Evolutionary conservation across 2,888 invertebrate species (phyloP).

Genomic region (Tricholauxania praeusta): DNA sequence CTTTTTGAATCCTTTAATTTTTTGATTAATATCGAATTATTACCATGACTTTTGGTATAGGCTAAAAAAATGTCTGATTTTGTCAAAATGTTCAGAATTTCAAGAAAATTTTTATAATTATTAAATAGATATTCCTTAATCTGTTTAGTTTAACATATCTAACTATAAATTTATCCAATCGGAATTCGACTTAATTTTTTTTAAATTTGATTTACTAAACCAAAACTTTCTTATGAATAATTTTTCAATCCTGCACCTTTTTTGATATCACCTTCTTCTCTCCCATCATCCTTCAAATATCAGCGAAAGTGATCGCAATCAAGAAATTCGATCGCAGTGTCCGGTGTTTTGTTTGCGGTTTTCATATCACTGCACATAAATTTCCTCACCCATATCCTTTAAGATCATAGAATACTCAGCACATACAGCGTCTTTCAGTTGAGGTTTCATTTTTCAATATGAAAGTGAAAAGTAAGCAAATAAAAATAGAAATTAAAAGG

Average conservation of each 20-base stretch:
- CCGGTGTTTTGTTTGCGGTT: slow-evolving; percentile 57
- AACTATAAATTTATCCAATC: too few relatives aligned
- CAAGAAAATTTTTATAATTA: too few relatives aligned
- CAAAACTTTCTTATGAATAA: too few relatives aligned
- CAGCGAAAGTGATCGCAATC: slow-evolving; percentile 44
- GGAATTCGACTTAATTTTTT: too few relatives aligned
- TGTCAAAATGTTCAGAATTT: too few relatives aligned
- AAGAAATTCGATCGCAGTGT: slow-evolving; percentile 60
- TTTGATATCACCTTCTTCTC: neutral
- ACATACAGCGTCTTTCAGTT: slow-evolving; percentile 11
- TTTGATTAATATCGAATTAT: too few relatives aligned
- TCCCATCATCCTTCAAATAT: neutral
- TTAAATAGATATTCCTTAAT: too few relatives aligned
- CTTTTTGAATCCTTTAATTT: too few relatives aligned
- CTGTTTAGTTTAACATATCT: too few relatives aligned
- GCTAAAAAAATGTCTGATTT: too few relatives aligned
- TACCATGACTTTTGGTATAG: too few relatives aligned
- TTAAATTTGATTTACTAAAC: too few relatives aligned
- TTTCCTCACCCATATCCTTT: neutral
- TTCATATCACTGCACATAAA: neutral
- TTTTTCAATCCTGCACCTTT: neutral
- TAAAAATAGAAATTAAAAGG: slow-evolving; percentile 1
- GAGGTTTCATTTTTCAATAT: slow-evolving; percentile 60
- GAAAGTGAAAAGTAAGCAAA: slow-evolving; percentile 55
- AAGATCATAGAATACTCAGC: neutral